Percentiles rank a stretch among this genome's conserved stretches.
phyloP scores from a whole-genome alignment of 2,797 vertebrate species.

The Mormyrus hasselquistii region DNA sequence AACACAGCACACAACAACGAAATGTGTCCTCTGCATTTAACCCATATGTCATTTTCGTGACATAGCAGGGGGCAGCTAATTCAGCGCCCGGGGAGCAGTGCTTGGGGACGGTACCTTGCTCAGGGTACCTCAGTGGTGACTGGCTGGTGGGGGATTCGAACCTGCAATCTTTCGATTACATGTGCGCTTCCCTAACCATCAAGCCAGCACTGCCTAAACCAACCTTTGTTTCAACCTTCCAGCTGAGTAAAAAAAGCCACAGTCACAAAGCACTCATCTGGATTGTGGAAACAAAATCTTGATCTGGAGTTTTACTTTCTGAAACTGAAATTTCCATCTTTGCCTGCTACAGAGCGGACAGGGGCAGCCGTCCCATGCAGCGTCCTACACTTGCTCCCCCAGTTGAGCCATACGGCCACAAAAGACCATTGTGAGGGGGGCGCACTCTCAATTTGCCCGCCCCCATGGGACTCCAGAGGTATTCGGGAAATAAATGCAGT shows the following conservation, averaged over 20 bases:
- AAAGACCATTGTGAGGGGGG: slow-evolving; percentile 18
- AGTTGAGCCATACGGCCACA: neutral
- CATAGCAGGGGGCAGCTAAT: too few species aligned
- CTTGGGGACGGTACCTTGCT: too few species aligned
- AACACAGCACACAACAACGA: too few species aligned
- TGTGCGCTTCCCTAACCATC: too few species aligned
- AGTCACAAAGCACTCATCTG: neutral
- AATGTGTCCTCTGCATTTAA: too few species aligned
- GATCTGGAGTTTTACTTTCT: neutral
- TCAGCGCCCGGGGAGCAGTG: too few species aligned
- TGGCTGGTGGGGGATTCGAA: too few species aligned
- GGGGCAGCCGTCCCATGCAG: neutral
- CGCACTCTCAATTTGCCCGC: slow-evolving; percentile 31
- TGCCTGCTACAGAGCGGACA: neutral
- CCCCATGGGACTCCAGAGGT: slow-evolving; percentile 46
- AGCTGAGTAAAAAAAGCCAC: neutral
- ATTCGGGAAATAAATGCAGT: slow-evolving; percentile 25
- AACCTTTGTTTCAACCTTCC: neutral
- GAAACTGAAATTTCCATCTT: neutral
- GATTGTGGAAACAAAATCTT: neutral
- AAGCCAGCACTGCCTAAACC: too few species aligned
- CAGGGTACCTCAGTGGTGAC: too few species aligned
- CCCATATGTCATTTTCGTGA: too few species aligned
- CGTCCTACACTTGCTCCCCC: neutral
- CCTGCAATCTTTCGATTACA: too few species aligned